A percentile compares a stretch with the other conserved stretches of the same genome.
phyloP scores from a whole-genome alignment of 2,888 invertebrate species.

The Drosophila demipolita region DNA sequence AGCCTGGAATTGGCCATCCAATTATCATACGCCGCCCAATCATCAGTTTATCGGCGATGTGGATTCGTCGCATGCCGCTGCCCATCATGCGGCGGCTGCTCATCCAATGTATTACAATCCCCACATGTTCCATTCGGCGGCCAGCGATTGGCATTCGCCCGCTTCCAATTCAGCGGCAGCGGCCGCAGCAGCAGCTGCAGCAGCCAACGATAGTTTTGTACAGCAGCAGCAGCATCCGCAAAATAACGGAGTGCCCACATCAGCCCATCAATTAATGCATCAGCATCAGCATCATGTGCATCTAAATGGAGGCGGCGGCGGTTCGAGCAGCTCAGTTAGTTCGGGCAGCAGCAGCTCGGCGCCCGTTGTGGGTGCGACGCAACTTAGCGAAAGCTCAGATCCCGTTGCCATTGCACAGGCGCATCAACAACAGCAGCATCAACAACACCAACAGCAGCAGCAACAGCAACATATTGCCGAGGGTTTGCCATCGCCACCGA shows the following conservation, averaged over 20 bases:
- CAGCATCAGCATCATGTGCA: slow-evolving; percentile 68
- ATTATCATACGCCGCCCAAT: slow-evolving; percentile 85
- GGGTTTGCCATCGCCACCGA: slow-evolving; percentile 87
- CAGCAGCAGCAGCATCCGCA: slow-evolving; percentile 45
- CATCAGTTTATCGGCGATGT: slow-evolving; percentile 85
- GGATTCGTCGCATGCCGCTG: slow-evolving; percentile 85
- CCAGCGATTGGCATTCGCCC: slow-evolving; percentile 82
- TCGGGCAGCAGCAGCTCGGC: slow-evolving; percentile 73
- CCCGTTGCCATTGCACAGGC: slow-evolving; percentile 43
- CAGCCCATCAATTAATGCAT: slow-evolving; percentile 78
- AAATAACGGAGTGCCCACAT: slow-evolving; percentile 51
- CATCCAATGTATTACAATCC: slow-evolving; percentile 85
- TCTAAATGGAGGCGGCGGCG: slow-evolving; percentile 53
- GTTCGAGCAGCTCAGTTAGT: slow-evolving; percentile 77
- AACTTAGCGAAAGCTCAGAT: slow-evolving; percentile 74
- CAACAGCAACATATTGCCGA: slow-evolving; percentile 76
- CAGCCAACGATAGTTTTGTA: slow-evolving; percentile 72
- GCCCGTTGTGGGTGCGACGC: slow-evolving; percentile 60
- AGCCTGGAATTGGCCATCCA: slow-evolving; percentile 85
- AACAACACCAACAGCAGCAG: slow-evolving; percentile 44
- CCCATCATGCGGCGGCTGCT: slow-evolving; percentile 72
- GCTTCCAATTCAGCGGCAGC: slow-evolving; percentile 68
- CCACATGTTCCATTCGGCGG: slow-evolving; percentile 85
- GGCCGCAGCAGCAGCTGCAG: slow-evolving; percentile 66
- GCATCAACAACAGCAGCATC: slow-evolving; percentile 41